A percentile compares a stretch with the other conserved stretches of the same genome.
phyloP scores from a whole-genome alignment of 2,113 vertebrate genomes.

The Bettongia penicillata region DNA sequence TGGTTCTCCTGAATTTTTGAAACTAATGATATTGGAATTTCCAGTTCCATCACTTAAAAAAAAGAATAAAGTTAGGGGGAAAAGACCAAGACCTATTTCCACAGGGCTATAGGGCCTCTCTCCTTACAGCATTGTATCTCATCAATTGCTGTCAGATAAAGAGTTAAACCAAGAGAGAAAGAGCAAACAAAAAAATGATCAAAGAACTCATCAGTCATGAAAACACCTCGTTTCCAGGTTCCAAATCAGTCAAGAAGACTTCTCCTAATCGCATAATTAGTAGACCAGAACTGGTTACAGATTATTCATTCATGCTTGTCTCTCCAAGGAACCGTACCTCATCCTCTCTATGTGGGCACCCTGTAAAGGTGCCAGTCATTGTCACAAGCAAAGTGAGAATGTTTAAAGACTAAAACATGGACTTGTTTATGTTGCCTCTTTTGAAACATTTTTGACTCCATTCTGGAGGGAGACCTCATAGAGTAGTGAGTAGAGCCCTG shows the following conservation, averaged over 20 bases:
- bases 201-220: neutral
- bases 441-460: neutral
- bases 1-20: neutral
- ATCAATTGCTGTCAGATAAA: neutral
- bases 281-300: neutral
- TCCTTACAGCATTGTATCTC: neutral
- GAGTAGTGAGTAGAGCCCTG: neutral
- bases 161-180: neutral
- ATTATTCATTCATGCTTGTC: neutral
- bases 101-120: neutral
- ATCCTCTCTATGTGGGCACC: neutral
- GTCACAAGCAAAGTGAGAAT: neutral
- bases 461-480: neutral
- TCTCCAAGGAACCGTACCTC: neutral
- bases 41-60: neutral
- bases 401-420: neutral
- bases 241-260: neutral
- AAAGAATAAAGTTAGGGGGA: neutral
- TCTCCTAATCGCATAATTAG: neutral
- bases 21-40: neutral
- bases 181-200: neutral
- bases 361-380: neutral
- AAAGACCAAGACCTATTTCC: neutral
- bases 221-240: neutral
- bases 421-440: neutral